These are phyloP conservation scores for Elachura formosa DNA, from an alignment of 2,113 vertebrate species.

Conservation along the genomic window DNA sequence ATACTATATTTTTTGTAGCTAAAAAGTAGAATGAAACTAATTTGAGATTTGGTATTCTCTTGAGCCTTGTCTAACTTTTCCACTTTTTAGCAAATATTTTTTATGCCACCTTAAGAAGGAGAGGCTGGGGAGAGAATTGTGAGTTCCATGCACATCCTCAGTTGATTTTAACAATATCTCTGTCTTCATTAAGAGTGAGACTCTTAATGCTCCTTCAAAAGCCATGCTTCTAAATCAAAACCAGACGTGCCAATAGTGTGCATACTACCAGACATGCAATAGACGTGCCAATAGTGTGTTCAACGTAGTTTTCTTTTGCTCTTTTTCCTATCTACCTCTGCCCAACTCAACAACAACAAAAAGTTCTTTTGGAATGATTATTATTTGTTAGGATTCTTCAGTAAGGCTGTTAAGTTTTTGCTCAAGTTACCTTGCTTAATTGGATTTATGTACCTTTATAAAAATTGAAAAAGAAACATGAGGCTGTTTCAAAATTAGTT, in stretches of 20 bases:
- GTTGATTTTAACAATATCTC: constrained; percentile 1
- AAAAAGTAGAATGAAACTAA: background rate
- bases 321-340: background rate
- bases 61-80: background rate
- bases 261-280: no score
- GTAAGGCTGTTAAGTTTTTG: background rate
- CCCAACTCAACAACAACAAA: background rate
- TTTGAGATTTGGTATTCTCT: background rate
- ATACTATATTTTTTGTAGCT: background rate
- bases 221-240: background rate
- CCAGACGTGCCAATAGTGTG: constrained; percentile 10
- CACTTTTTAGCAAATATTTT: background rate
- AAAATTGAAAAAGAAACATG: background rate
- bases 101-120: background rate
- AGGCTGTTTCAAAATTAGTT: background rate
- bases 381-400: background rate
- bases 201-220: background rate
- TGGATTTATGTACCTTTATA: background rate
- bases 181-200: background rate
- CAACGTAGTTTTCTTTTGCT: background rate
- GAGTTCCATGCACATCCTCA: background rate
- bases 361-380: background rate
- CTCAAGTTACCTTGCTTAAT: background rate
- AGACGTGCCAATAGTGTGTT: constrained; percentile 11
- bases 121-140: background rate